Evolutionary conservation across 2,113 vertebrate species (phyloP).

Genomic region (Alces alces): DNA sequence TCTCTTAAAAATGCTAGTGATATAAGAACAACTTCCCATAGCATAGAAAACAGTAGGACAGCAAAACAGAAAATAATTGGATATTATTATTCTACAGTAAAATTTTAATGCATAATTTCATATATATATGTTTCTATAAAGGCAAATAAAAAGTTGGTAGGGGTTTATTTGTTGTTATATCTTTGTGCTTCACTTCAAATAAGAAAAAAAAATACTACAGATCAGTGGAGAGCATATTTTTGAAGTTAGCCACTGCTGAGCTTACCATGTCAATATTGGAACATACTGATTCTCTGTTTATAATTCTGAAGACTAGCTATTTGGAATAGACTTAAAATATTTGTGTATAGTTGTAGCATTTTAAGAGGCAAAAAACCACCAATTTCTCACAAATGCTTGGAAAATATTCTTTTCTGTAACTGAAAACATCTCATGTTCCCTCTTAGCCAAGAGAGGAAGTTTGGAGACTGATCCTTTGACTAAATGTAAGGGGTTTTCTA

Average conservation of each 20-base stretch:
- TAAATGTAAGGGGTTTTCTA: background rate
- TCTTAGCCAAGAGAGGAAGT: slow-evolving; percentile 9
- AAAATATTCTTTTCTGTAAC: slow-evolving; percentile 40
- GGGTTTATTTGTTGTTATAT: background rate
- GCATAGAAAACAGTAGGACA: background rate
- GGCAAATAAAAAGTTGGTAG: background rate
- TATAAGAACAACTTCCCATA: background rate
- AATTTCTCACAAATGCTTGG: slow-evolving; percentile 43
- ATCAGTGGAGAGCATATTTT: background rate
- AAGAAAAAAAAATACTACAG: background rate
- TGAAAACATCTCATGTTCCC: slow-evolving; percentile 46
- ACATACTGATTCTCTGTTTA: slow-evolving; percentile 43
- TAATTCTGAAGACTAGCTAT: slow-evolving; percentile 38
- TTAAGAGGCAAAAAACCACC: slow-evolving; percentile 42
- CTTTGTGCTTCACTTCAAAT: slow-evolving; percentile 1
- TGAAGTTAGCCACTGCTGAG: background rate
- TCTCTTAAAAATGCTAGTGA: background rate
- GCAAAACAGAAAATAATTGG: background rate
- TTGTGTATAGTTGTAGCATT: slow-evolving; percentile 49
- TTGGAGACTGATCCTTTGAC: background rate
- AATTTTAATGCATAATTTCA: background rate
- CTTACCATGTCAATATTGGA: background rate
- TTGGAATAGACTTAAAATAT: slow-evolving; percentile 57
- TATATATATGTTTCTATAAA: background rate
- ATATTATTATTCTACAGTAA: background rate